Evolutionary conservation across 2,797 vertebrate genomes (phyloP), one percentile per base, ranked within the genome.

Genomic region (Huso huso): DNA sequence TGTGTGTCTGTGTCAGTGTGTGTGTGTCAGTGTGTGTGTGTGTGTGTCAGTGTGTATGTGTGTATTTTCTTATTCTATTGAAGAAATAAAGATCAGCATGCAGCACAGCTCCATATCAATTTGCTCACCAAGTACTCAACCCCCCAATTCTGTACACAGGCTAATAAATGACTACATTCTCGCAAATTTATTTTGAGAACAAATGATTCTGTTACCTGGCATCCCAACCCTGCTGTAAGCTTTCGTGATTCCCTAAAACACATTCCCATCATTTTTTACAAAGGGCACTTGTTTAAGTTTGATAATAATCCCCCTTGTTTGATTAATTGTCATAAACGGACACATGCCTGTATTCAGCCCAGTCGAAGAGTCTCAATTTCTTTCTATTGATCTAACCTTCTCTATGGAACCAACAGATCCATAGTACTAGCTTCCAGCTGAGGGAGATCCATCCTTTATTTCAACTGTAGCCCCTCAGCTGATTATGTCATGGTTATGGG

Each of bases 321-420:
- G 69, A 76, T 77, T 68, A 73, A 71, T 75, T 51, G 61, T 72
- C 62, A 63, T 62, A 75, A 67, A 69, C 50, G 4, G n/a, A 51
- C 53, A 51, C 63, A 10, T 13, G 7, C 60, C 58, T 59, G 13
- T 18, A 51, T 67, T 64, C 64, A 48, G 64, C 74, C 73, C 63
- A 61, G 10, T 69, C 37, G 64, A 66, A 66, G 69, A 74, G 69
- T 75, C 69, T 73, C 69, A 65, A 74, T 77, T 76, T 75, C 67
- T 57, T 15, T 62, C 49, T 62, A 77, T 77, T 65, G 75, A 79
- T 77, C 69, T 65, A 59, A 10, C 6, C 53, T 65, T 67, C 55
- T 59, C 53, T 57, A 53, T 66, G 70, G 73, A 70, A 64, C 10
- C 68, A 61, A 76, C 71, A 63, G 68, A 73, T 79, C 78, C 66